These are phyloP conservation scores for Stichopus horrens DNA, from an alignment of 53 echinoderm and acorn worm genomes.

Conservation along the genomic window DNA sequence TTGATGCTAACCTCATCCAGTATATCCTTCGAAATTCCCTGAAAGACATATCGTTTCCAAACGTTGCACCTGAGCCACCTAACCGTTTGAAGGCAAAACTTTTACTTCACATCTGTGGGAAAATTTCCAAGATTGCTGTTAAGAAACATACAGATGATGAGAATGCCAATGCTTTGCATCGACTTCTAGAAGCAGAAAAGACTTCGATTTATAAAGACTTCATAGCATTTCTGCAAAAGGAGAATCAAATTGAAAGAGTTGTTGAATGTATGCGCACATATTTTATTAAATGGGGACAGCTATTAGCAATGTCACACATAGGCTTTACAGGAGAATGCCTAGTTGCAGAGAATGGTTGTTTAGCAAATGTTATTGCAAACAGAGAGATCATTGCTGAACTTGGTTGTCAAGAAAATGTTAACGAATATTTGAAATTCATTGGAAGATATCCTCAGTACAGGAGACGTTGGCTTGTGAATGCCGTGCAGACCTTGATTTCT, in stretches of 20 bases:
- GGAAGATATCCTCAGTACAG: not conserved
- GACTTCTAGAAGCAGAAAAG: not conserved
- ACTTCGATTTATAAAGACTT: not conserved
- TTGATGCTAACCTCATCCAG: conserved; percentile 20
- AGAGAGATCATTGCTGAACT: not conserved
- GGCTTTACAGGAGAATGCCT: too few species aligned
- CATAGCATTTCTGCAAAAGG: not conserved
- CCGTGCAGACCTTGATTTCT: not conserved
- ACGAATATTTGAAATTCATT: not conserved
- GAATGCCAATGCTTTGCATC: not conserved
- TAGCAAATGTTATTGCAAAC: not conserved
- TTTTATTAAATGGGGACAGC: not conserved
- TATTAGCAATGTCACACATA: not conserved
- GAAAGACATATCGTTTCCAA: not conserved
- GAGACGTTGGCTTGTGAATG: not conserved
- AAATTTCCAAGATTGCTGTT: not conserved
- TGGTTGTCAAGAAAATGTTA: not conserved
- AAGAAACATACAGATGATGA: not conserved
- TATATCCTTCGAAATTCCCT: not conserved
- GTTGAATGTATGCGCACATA: not conserved
- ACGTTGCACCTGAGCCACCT: not conserved
- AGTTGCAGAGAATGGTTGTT: not conserved
- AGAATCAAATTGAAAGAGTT: not conserved
- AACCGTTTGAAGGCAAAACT: not conserved
- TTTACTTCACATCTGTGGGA: not conserved